A percentile compares a stretch with the other conserved stretches of the same genome.
These are phyloP conservation scores for Subanguina moxae DNA, from an alignment of 1,140 invertebrate genomes.

Conservation along the genomic window DNA sequence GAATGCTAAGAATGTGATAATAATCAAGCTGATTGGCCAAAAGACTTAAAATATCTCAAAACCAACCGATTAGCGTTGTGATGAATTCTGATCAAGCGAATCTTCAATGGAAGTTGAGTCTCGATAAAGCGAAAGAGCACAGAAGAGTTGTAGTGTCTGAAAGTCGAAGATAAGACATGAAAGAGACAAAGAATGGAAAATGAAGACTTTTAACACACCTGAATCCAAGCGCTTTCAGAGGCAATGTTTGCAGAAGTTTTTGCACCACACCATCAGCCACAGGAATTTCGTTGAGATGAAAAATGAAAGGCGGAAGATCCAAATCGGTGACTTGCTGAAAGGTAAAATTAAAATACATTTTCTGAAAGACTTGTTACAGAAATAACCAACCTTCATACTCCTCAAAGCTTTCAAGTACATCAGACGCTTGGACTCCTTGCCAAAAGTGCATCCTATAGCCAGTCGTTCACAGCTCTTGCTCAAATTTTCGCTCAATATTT, in stretches of 20 bases:
- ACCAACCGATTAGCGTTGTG: constrained; percentile 27
- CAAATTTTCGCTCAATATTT: constrained; percentile 19
- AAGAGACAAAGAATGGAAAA: background rate
- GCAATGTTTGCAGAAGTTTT: constrained; percentile 31
- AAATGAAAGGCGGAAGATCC: constrained; percentile 45
- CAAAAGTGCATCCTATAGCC: constrained; percentile 41
- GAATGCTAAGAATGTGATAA: constrained; percentile 12
- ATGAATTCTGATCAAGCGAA: constrained; percentile 39
- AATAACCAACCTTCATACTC: constrained; percentile 14
- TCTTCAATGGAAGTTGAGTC: constrained; percentile 36
- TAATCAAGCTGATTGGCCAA: background rate
- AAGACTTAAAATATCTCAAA: background rate
- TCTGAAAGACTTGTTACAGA: background rate
- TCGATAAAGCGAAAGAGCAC: constrained; percentile 46
- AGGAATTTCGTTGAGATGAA: constrained; percentile 32
- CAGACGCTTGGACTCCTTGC: constrained; percentile 36
- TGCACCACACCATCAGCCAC: constrained; percentile 35
- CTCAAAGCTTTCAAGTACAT: constrained; percentile 23
- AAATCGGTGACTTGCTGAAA: constrained; percentile 36
- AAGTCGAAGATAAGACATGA: background rate
- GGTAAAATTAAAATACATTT: constrained; percentile 8
- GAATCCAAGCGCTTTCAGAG: constrained; percentile 40
- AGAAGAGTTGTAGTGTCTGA: constrained; percentile 46
- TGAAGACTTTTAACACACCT: background rate
- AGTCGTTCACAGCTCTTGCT: constrained; percentile 22